A percentile compares a stretch with the other conserved stretches of the same genome.
Conservation (phyloP, 35 echinoderm and acorn worm species). For the Ophioderma brevispina region DNA sequence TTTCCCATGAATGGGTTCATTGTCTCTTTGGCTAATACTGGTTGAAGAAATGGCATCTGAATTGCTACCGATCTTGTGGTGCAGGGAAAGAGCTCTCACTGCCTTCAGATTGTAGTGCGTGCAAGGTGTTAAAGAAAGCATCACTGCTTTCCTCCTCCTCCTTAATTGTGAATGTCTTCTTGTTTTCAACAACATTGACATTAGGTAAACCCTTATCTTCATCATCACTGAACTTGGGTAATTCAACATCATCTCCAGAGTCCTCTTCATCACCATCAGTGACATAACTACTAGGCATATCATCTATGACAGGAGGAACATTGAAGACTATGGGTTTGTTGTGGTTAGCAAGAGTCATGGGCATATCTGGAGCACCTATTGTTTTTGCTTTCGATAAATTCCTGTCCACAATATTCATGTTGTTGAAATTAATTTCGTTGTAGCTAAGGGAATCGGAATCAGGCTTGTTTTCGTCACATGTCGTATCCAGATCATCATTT, state of each 20-base stretch:
- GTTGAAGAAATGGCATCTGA: not conserved
- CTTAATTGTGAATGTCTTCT: not conserved
- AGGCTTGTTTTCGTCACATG: not conserved
- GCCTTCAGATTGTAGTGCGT: no score
- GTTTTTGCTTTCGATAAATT: no score
- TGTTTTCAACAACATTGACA: not conserved
- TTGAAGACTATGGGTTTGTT: no score
- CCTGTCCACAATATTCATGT: not conserved
- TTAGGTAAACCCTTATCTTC: not conserved
- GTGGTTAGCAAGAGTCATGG: no score
- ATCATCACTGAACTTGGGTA: not conserved
- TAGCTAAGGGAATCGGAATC: not conserved
- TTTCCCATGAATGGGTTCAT: conserved; percentile 74
- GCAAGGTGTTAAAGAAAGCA: not conserved
- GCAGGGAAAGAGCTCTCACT: not conserved
- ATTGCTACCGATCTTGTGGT: not conserved
- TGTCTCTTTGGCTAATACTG: not conserved
- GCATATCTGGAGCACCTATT: no score
- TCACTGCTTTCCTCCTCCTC: not conserved
- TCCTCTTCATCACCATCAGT: not conserved
- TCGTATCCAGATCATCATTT: not conserved
- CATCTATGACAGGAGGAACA: no score
- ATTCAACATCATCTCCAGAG: not conserved
- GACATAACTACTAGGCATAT: not conserved
- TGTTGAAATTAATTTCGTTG: not conserved